phyloP scores from a whole-genome alignment of 2,888 invertebrate species.

The Oasisia sp. region DNA sequence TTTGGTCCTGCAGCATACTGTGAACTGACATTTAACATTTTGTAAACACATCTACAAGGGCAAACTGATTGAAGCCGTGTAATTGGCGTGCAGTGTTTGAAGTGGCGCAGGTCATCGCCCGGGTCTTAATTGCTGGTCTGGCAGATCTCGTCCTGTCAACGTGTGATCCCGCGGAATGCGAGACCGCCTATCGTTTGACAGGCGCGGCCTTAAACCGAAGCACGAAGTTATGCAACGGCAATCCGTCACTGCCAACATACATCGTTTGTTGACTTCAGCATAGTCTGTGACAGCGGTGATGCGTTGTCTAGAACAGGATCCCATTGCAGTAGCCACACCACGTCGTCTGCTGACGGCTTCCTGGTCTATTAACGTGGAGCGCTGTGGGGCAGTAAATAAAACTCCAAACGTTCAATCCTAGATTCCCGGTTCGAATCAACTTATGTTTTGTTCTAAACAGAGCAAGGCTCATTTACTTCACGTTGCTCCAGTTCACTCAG shows the following conservation, averaged over 20 bases:
- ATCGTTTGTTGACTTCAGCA: background rate
- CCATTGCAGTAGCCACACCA: background rate
- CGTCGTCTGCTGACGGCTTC: background rate
- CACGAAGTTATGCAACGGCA: background rate
- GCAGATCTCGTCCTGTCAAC: background rate
- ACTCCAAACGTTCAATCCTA: too few relatives aligned
- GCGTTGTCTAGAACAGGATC: background rate
- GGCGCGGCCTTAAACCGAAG: background rate
- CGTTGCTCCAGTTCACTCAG: too few relatives aligned
- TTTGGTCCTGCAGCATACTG: background rate
- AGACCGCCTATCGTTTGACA: background rate
- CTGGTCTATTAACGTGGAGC: background rate
- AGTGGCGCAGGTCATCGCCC: background rate
- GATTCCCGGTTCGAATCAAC: too few relatives aligned
- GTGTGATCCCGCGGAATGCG: background rate
- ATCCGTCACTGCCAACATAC: background rate
- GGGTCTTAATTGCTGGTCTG: background rate
- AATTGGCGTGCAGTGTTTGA: background rate
- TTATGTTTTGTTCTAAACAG: too few relatives aligned
- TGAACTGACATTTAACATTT: background rate
- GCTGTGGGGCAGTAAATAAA: too few relatives aligned
- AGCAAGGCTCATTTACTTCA: too few relatives aligned
- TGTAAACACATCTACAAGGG: background rate
- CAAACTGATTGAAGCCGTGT: background rate
- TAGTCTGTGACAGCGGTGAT: background rate